Conservation (phyloP, 2,797 vertebrate species). For the Clarias fuscus region DNA sequence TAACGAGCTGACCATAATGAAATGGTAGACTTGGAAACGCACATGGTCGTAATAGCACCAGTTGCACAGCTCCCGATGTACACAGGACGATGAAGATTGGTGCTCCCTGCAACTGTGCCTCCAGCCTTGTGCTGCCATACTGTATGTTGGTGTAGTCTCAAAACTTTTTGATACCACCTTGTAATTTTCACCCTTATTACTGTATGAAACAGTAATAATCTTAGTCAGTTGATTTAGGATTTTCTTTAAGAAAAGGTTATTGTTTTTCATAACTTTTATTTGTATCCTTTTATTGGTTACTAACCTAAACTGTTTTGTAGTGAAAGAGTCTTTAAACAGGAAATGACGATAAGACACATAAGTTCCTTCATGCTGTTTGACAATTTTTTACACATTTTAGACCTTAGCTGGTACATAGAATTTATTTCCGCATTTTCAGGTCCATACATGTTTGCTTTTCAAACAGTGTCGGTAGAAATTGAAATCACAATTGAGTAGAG, state of each 20-base stretch:
- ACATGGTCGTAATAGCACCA: no score
- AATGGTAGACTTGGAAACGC: no score
- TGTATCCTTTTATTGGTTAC: background rate
- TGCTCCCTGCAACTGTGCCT: no score
- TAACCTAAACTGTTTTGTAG: background rate
- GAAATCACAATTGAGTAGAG: conserved; percentile 39
- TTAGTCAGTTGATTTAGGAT: background rate
- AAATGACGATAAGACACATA: background rate
- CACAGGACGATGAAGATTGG: no score
- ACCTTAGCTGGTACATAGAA: conserved; percentile 58
- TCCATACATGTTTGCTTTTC: conserved; percentile 40
- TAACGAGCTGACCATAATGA: no score
- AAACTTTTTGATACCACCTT: no score
- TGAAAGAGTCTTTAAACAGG: background rate
- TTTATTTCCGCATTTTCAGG: conserved; percentile 44
- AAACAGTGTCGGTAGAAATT: conserved; percentile 43
- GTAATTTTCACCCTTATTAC: background rate
- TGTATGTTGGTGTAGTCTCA: no score
- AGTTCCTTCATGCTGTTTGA: no score
- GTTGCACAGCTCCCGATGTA: no score
- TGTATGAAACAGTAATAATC: background rate
- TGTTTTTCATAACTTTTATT: conserved; percentile 7
- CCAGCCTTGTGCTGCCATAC: no score
- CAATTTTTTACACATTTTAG: no score
- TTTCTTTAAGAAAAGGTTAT: background rate